phyloP scores from a whole-genome alignment of 2,888 invertebrate genomes.

The Lacanobia oleracea region DNA sequence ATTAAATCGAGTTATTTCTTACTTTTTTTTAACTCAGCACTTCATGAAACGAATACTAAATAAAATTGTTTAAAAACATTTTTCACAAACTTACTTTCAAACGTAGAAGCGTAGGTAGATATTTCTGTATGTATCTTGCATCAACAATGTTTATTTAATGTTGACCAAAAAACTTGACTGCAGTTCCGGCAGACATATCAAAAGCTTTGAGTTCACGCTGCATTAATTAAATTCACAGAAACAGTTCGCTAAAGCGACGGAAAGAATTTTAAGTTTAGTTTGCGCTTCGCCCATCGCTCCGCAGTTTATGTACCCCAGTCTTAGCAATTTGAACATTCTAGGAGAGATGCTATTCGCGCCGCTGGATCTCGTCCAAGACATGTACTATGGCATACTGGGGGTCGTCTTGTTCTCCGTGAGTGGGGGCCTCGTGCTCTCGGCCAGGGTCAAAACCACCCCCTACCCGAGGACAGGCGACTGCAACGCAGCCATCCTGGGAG shows the following conservation, averaged over 20 bases:
- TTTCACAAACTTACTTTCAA: too few species aligned
- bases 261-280: constrained; percentile 38
- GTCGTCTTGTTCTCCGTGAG: constrained; percentile 79
- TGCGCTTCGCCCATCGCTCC: constrained; percentile 31
- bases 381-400: constrained; percentile 85
- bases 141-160: constrained; percentile 33
- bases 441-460: constrained; percentile 70
- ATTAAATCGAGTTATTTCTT: constrained; percentile 13
- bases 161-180: constrained; percentile 20
- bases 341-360: constrained; percentile 86
- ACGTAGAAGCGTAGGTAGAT: constrained; percentile 2
- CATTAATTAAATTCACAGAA: constrained; percentile 40
- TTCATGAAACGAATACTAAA: constrained; percentile 17
- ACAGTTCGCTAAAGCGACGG: constrained; percentile 19
- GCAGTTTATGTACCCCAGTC: constrained; percentile 49
- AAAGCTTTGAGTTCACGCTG: constrained; percentile 32
- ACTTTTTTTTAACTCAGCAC: background rate
- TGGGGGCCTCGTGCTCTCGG: constrained; percentile 79
- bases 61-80: constrained; percentile 23
- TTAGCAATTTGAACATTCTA: constrained; percentile 75
- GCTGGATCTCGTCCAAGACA: constrained; percentile 87
- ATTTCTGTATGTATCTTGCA: constrained; percentile 19
- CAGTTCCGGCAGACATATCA: constrained; percentile 42
- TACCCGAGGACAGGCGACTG: constrained; percentile 82
- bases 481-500: constrained; percentile 74